Conservation (phyloP, 2,888 invertebrate species). For the Andrena dorsata region DNA sequence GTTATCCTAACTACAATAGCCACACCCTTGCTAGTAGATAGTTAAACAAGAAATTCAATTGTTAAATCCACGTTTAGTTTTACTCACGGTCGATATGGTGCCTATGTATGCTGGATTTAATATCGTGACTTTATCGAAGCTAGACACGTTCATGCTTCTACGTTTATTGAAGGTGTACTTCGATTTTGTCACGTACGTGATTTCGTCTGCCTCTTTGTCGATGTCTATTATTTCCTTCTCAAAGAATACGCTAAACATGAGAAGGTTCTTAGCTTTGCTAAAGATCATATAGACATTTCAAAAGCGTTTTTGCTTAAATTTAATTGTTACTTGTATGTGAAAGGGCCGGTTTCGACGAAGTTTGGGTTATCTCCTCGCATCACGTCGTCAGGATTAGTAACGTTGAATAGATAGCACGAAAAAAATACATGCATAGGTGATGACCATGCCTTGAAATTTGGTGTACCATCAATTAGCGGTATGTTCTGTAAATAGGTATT, state of each 20-base stretch:
- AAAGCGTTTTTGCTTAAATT: background rate
- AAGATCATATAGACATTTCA: too few species aligned
- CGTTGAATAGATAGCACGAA: constrained; percentile 83
- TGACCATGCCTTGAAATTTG: constrained; percentile 87
- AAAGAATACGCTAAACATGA: constrained; percentile 84
- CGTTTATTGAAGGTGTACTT: constrained; percentile 86
- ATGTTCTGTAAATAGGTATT: constrained; percentile 84
- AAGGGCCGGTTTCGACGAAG: constrained; percentile 88
- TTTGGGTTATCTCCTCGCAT: constrained; percentile 86
- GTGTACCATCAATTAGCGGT: constrained; percentile 86
- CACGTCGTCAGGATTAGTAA: constrained; percentile 87
- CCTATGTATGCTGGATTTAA: constrained; percentile 88
- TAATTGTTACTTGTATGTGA: constrained; percentile 87
- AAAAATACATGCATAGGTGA: constrained; percentile 80
- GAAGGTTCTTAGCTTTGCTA: background rate
- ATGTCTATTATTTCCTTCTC: constrained; percentile 85
- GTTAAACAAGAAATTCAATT: background rate
- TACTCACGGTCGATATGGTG: constrained; percentile 75
- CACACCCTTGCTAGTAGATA: background rate
- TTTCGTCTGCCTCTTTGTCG: constrained; percentile 86
- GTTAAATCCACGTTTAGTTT: background rate
- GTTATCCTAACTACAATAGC: too few species aligned
- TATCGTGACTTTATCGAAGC: constrained; percentile 86
- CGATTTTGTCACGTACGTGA: constrained; percentile 86
- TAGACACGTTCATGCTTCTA: constrained; percentile 85